Percentiles rank a stretch among this genome's conserved stretches.
phyloP scores from a whole-genome alignment of 1,140 invertebrate genomes.

The Calliopsis andreniformis region DNA sequence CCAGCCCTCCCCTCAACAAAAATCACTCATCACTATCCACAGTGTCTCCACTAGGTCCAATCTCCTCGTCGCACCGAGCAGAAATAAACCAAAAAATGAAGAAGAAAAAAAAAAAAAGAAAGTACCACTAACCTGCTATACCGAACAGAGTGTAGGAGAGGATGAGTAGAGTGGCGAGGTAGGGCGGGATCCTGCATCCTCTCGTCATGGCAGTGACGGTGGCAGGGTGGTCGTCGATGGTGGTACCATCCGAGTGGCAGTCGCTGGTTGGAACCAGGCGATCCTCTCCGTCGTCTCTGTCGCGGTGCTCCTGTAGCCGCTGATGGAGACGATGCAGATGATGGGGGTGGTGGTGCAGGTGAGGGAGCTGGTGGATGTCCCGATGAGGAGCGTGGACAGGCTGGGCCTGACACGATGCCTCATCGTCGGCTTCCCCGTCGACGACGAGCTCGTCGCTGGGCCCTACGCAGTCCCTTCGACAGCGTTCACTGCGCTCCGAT shows the following conservation, averaged over 20 bases:
- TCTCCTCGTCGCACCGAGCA: too few species aligned
- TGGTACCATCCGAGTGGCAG: conserved; percentile 26
- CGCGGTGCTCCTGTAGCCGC: conserved; percentile 38
- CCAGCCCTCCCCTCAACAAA: too few species aligned
- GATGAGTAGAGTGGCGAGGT: conserved; percentile 76
- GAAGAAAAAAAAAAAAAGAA: too few species aligned
- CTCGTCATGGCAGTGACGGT: conserved; percentile 63
- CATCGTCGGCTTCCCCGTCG: conserved; percentile 46
- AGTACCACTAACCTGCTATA: conserved; percentile 77
- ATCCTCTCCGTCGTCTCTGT: conserved; percentile 25
- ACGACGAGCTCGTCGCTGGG: conserved; percentile 33
- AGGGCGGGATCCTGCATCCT: conserved; percentile 74
- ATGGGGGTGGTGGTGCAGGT: conserved; percentile 32
- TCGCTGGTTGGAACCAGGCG: conserved; percentile 32
- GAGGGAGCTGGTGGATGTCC: conserved; percentile 20
- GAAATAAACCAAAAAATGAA: too few species aligned
- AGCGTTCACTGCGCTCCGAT: conserved; percentile 35
- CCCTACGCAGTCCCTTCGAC: conserved; percentile 40
- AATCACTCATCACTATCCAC: too few species aligned
- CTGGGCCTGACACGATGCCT: conserved; percentile 10
- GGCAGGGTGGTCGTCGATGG: conserved; percentile 32
- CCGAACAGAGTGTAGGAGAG: conserved; percentile 76
- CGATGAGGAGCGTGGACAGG: conserved; percentile 10
- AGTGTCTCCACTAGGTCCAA: too few species aligned
- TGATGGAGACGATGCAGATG: conserved; percentile 34